Percentiles rank a stretch among this genome's conserved stretches.
These are phyloP conservation scores for Phortica variegata DNA, from an alignment of 1,140 invertebrate genomes.

Conservation along the genomic window DNA sequence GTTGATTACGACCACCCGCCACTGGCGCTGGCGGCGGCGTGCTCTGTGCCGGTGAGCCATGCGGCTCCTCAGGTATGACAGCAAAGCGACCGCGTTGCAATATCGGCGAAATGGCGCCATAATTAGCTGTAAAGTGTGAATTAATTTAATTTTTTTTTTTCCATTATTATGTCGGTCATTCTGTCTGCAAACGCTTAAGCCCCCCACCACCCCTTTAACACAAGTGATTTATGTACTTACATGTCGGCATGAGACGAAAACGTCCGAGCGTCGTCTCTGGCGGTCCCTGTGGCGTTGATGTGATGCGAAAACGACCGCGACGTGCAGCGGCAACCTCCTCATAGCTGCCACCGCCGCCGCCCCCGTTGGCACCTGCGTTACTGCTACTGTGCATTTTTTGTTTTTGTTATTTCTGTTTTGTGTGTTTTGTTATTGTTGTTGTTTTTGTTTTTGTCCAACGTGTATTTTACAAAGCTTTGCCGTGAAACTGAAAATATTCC, in stretches of 20 bases:
- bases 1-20: conserved; percentile 21
- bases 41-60: conserved; percentile 45
- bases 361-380: conserved; percentile 27
- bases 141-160: not conserved
- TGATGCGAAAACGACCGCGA: conserved; percentile 53
- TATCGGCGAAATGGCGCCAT: conserved; percentile 55
- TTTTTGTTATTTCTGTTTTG: conserved; percentile 4
- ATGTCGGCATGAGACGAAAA: conserved; percentile 55
- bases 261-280: conserved; percentile 52
- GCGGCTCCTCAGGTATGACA: conserved; percentile 56
- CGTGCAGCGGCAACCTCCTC: conserved; percentile 50
- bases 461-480: too few relatives aligned
- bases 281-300: conserved; percentile 43
- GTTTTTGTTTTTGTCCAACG: too few relatives aligned
- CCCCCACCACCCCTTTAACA: too few relatives aligned
- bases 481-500: too few relatives aligned
- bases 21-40: conserved; percentile 38
- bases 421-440: conserved; percentile 35
- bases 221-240: conserved; percentile 47
- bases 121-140: conserved; percentile 37
- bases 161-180: not conserved
- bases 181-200: too few relatives aligned
- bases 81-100: conserved; percentile 55
- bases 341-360: conserved; percentile 35
- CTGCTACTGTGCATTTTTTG: conserved; percentile 23